Conservation (phyloP, 2,113 vertebrate genomes). For the Globicephala melas region DNA sequence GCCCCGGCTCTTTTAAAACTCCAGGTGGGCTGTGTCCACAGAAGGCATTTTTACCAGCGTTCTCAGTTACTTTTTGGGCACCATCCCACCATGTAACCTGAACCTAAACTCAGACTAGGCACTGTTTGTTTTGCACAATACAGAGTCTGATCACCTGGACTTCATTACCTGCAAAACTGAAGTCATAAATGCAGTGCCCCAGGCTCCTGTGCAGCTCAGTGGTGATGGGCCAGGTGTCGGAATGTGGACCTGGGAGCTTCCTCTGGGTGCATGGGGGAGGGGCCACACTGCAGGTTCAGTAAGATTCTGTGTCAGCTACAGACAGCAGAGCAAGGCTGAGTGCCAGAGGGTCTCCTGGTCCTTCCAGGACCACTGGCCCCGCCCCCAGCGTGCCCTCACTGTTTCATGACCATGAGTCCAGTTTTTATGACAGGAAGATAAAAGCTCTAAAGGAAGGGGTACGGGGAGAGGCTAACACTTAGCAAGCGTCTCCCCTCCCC, state of each 20-base stretch:
- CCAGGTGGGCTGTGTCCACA: background rate
- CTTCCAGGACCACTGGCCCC: background rate
- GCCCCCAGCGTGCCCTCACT: background rate
- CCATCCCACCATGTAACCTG: background rate
- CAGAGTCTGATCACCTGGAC: background rate
- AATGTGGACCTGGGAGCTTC: background rate
- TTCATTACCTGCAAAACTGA: background rate
- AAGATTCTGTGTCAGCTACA: background rate
- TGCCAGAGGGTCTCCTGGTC: background rate
- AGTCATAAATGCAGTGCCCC: background rate
- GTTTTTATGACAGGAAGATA: background rate
- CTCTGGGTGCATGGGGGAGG: fast-evolving
- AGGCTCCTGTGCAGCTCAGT: background rate
- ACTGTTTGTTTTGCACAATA: background rate
- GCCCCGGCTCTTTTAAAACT: background rate
- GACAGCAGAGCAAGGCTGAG: background rate
- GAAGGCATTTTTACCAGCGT: background rate
- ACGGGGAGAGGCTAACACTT: background rate
- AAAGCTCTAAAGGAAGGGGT: background rate
- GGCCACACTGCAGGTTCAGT: background rate
- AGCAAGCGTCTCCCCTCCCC: no score
- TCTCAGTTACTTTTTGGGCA: background rate
- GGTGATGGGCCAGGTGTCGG: background rate
- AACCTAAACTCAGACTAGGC: conserved; percentile 1
- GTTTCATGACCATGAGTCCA: background rate